phyloP scores from a whole-genome alignment of 2,113 vertebrate genomes.

The Plecturocebus donacophilus region DNA sequence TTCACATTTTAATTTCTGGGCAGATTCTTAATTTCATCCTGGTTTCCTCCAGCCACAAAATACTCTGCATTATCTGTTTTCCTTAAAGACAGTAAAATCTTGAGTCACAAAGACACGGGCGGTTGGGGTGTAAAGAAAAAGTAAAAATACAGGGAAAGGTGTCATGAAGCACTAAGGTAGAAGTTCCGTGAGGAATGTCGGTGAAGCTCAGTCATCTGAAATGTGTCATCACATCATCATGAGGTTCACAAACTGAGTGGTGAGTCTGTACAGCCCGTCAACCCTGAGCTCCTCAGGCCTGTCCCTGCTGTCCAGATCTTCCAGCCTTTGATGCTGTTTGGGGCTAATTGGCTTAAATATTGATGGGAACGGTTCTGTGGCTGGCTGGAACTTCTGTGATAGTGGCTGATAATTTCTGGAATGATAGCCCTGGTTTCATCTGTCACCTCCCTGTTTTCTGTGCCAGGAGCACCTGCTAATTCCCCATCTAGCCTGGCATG shows the following conservation, averaged over 20 bases:
- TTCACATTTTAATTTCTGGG: not conserved
- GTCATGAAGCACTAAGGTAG: fast-evolving
- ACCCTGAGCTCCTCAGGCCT: too few relatives aligned
- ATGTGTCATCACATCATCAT: fast-evolving
- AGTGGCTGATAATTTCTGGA: not conserved
- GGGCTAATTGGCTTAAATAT: not conserved
- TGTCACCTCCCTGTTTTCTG: not conserved
- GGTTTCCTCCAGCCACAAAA: not conserved
- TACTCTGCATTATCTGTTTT: fast-evolving
- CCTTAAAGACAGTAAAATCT: not conserved
- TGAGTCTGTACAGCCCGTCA: fast-evolving
- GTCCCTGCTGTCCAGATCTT: fast-evolving
- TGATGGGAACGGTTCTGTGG: not conserved
- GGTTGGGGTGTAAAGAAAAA: too few relatives aligned
- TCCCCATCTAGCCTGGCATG: not conserved
- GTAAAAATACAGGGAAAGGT: not conserved
- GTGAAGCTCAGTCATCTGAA: fast-evolving
- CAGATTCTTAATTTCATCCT: not conserved
- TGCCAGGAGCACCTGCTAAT: not conserved
- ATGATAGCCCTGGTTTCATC: not conserved
- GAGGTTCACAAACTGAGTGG: not conserved
- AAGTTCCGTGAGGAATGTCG: too few relatives aligned
- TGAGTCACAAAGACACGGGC: too few relatives aligned
- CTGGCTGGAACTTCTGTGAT: not conserved
- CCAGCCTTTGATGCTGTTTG: not conserved